phyloP scores from a whole-genome alignment of 1,140 invertebrate genomes.

The Drosophila punjabiensis region DNA sequence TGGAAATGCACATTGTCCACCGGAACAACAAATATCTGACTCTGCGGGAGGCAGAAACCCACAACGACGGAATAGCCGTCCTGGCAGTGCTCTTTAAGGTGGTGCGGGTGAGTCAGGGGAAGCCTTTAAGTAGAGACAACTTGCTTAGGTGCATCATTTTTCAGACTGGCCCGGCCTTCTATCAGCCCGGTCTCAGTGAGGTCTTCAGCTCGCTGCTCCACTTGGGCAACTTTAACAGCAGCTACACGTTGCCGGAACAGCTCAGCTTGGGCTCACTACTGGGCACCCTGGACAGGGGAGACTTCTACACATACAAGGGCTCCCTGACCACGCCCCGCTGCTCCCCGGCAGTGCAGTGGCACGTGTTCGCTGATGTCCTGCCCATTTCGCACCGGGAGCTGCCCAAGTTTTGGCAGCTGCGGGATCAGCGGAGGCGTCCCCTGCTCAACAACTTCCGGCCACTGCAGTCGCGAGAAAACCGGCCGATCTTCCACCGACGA shows the following conservation, averaged over 20 bases:
- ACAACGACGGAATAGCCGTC: conserved; percentile 91
- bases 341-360: conserved; percentile 95
- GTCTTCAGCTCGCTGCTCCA: conserved; percentile 61
- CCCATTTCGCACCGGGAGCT: conserved; percentile 84
- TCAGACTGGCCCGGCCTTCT: conserved; percentile 24
- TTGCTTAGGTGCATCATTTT: not conserved
- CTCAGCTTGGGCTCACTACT: conserved; percentile 72
- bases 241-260: conserved; percentile 50
- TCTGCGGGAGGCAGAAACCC: conserved; percentile 88
- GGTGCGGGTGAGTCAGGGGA: conserved; percentile 75
- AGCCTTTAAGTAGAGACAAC: not conserved
- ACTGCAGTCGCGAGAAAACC: conserved; percentile 87
- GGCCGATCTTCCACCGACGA: conserved; percentile 87
- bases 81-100: conserved; percentile 94
- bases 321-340: conserved; percentile 97
- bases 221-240: conserved; percentile 71
- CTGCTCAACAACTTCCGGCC: conserved; percentile 87
- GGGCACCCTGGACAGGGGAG: conserved; percentile 84
- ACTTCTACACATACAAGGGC: conserved; percentile 94
- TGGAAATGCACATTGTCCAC: conserved; percentile 95
- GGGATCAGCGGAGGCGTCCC: conserved; percentile 86
- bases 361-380: conserved; percentile 92
- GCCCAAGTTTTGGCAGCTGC: conserved; percentile 88
- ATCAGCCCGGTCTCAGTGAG: conserved; percentile 62
- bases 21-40: conserved; percentile 90